These are phyloP conservation scores for Siniperca chuatsi DNA, from an alignment of 2,113 vertebrate genomes.

Conservation along the genomic window DNA sequence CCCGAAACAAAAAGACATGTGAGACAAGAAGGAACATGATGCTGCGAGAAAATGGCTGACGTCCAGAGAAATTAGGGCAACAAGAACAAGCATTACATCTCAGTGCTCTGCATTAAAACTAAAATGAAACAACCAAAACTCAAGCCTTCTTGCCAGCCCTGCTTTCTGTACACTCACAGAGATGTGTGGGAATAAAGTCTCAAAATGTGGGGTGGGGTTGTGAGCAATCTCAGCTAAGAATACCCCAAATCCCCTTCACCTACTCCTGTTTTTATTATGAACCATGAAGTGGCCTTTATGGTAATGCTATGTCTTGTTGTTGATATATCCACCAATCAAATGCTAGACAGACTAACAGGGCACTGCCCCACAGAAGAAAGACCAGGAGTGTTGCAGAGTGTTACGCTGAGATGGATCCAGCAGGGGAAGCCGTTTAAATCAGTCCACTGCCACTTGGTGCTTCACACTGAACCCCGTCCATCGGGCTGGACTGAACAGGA, in stretches of 20 bases:
- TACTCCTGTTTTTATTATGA: neutral
- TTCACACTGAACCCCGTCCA: slow-evolving; percentile 18
- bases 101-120: neutral
- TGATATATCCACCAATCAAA: slow-evolving; percentile 14
- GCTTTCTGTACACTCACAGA: neutral
- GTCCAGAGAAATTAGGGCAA: slow-evolving; percentile 1
- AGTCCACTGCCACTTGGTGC: slow-evolving; percentile 4
- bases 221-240: neutral
- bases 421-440: slow-evolving; percentile 13
- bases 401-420: slow-evolving; percentile 3
- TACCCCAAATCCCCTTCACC: neutral
- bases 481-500: slow-evolving; percentile 16
- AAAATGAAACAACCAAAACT: slow-evolving; percentile 7
- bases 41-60: neutral
- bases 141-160: neutral
- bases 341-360: neutral
- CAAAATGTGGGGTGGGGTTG: neutral
- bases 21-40: neutral
- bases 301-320: neutral
- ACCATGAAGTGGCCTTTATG: neutral
- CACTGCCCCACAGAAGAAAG: neutral
- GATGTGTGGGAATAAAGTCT: neutral
- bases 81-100: neutral
- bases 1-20: neutral
- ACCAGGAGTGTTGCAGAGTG: neutral